Evolutionary conservation across 2,797 vertebrate genomes (phyloP), one percentile per base, ranked within the genome.

Genomic region (Acipenser oxyrinchus): DNA sequence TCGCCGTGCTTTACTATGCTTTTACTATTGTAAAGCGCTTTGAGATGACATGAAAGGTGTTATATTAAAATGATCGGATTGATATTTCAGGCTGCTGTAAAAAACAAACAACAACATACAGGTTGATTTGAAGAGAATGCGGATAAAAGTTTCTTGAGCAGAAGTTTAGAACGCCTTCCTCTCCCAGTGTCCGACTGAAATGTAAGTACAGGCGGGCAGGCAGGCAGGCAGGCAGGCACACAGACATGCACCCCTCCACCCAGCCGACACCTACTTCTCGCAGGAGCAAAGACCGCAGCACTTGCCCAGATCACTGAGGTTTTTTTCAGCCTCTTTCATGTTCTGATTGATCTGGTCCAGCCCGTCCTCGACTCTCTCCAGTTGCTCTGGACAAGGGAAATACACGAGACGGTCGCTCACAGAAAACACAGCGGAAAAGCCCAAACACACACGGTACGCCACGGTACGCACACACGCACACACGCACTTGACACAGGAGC

Each of bases 281-380:
- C 83, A 85, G 66, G 81, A 78, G 57, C 48, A 71, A 51, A 91
- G 78, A 12, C 88, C 84, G 49, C 88, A 91, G 76, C 87, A 89
- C 74, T 82, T 86, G 64, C 79, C 83, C 82, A 90, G 83, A 75
- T 89, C 84, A 1, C 82, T 89, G 61, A 92, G 86, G 60, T 90
- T 89, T 82, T 91, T 91, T 80, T 90, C 88, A 0, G 90, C 89
- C 76, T 91, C 88, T 6, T 76, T 85, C 89, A 91, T 89, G 75
- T 91, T 85, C 69, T 88, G 83, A 81, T 88, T 89, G 74, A 91
- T 86, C 75, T 88, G 82, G 77, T 91, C 87, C 77, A 91, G 80
- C 12, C 88, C 89, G 37, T 88, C 86, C 68, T 91, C 88, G 8
- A 90, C 79, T 1, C 83, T 83, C 76, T 91, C 88, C 78, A 90